These are phyloP conservation scores for Drosophila mauritiana DNA, from an alignment of 1,140 invertebrate genomes.

Conservation along the genomic window DNA sequence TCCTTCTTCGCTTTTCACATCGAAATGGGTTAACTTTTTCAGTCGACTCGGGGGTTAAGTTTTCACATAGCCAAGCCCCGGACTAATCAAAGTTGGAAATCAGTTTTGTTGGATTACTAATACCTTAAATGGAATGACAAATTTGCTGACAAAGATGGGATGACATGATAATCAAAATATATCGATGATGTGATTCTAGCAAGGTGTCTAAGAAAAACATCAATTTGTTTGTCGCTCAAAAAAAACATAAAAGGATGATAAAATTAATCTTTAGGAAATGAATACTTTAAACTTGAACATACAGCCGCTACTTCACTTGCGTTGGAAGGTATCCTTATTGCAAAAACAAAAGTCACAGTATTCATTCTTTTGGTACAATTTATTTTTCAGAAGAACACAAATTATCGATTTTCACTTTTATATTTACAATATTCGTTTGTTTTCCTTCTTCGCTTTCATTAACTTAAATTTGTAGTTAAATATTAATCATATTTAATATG, in stretches of 20 bases:
- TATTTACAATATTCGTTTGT: conserved; percentile 65
- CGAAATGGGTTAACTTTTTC: conserved; percentile 55
- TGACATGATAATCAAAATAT: not conserved
- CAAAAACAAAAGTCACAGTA: not conserved
- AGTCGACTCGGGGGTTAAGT: conserved; percentile 34
- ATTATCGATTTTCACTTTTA: conserved; percentile 29
- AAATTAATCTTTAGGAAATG: not conserved
- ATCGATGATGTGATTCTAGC: not conserved
- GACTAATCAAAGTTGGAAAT: conserved; percentile 48
- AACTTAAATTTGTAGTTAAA: conserved; percentile 43
- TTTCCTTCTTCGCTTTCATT: conserved; percentile 13
- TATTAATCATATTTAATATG: conserved; percentile 62
- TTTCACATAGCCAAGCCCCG: conserved; percentile 14
- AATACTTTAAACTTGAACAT: too few relatives aligned
- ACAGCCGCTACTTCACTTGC: not conserved
- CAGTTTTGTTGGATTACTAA: conserved; percentile 19
- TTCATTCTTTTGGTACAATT: conserved; percentile 38
- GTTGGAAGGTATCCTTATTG: not conserved
- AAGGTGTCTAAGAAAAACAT: not conserved
- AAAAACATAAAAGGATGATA: too few relatives aligned
- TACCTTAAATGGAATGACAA: conserved; percentile 33
- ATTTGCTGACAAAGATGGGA: conserved; percentile 4
- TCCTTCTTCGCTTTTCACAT: conserved; percentile 5
- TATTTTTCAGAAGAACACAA: conserved; percentile 49
- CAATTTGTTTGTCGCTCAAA: too few relatives aligned